These are phyloP conservation scores for Periophthalmus modestus DNA, from an alignment of 2,113 vertebrate genomes.

Conservation along the genomic window DNA sequence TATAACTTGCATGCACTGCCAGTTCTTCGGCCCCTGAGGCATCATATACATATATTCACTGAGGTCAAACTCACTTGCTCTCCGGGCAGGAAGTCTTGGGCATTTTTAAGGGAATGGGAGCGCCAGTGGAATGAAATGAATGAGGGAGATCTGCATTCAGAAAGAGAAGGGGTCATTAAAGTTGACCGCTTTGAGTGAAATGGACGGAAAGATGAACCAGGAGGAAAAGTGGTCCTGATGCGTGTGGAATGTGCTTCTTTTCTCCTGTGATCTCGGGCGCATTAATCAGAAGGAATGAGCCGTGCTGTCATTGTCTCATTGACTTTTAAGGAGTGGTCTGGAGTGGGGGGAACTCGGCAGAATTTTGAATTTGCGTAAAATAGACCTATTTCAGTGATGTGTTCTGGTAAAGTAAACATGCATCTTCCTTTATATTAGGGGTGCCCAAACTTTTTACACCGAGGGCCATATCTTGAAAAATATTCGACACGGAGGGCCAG, in stretches of 20 bases:
- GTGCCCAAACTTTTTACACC: too few relatives aligned
- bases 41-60: slow-evolving; percentile 57
- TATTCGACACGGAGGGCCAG: too few relatives aligned
- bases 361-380: slow-evolving; percentile 27
- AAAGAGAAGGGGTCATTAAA: slow-evolving; percentile 47
- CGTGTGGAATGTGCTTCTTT: slow-evolving; percentile 21
- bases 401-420: background rate
- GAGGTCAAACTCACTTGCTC: slow-evolving; percentile 40
- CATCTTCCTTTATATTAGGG: background rate
- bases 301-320: slow-evolving; percentile 43
- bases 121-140: slow-evolving; percentile 50
- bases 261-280: slow-evolving; percentile 26
- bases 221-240: slow-evolving; percentile 20
- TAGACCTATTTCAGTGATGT: background rate
- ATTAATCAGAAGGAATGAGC: slow-evolving; percentile 45
- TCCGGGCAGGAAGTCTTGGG: slow-evolving; percentile 23
- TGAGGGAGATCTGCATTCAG: slow-evolving; percentile 58
- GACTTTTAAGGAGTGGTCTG: slow-evolving; percentile 43
- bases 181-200: slow-evolving; percentile 23
- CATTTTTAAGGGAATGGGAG: slow-evolving; percentile 40
- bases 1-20: slow-evolving; percentile 19
- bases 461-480: too few relatives aligned
- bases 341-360: slow-evolving; percentile 9
- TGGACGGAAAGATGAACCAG: background rate
- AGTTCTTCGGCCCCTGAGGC: slow-evolving; percentile 24